Base-by-base conservation (phyloP, 2,888 invertebrate genomes). In the Spodoptera littoralis region DNA sequence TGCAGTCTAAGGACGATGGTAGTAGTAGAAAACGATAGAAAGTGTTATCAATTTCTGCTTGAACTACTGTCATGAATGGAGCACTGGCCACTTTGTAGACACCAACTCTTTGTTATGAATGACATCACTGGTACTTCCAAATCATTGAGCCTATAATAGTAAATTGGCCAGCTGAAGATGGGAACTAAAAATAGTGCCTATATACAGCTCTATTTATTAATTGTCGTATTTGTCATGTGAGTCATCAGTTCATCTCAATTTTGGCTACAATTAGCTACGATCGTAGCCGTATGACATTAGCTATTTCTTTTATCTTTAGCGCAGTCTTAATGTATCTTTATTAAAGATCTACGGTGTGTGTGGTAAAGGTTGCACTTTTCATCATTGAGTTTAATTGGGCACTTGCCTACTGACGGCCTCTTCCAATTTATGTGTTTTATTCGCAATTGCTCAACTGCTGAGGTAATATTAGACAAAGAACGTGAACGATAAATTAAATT, bases 141-240 rank as follows among this genome's bases (percentile, higher is more conserved):
- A 64, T 70, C 55, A 71, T 60, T 61, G 58, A 56, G 65, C 48
- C 65, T 70, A 70, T 58, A 44, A 63, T 58, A 57, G 47, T 65
- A 76, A 76, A 76, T 65, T 75, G 72, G 53, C 58, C 60, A 63
- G 62, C 60, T 74, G 70, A 56, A 69, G 55, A 64, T 65, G 66
- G 52, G 66, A 52, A 66, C 79, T 79, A 81, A 71, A 76, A 81
- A 81, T 79, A 79, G 80, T 54, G 36, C 1, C 36, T 36, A 36
- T 36, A 24, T 41, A 18, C 56, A 52, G 60, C 49, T 57, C 65
- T 72, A 68, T 65, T 73, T 61, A 58, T 64, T 75, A 79, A 78
- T 80, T 73, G 73, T 53, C 63, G 65, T 65, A 62, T 27, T 70
- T 62, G 57, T 58, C 3, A 18, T 18, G 36, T 78, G 79, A 76